phyloP scores from a whole-genome alignment of 2,888 invertebrate genomes.

The Coenonympha glycerion region DNA sequence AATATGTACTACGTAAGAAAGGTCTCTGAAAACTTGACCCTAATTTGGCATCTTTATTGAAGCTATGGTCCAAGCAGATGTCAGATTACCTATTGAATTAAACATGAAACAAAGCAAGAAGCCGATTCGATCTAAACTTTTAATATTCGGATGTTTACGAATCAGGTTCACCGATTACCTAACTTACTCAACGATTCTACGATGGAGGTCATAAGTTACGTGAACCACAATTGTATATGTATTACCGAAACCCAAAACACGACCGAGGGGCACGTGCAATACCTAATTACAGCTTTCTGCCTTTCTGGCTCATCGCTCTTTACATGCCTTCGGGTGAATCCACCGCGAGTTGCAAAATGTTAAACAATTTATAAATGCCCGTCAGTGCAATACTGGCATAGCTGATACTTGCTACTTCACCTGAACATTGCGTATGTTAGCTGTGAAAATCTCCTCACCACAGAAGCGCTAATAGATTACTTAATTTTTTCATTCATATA shows the following conservation, averaged over 20 bases:
- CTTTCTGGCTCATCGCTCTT: conserved; percentile 38
- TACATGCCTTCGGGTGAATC: conserved; percentile 28
- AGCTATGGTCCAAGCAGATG: neutral
- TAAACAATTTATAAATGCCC: conserved; percentile 1
- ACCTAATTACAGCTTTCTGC: conserved; percentile 38
- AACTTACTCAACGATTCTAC: conserved; percentile 26
- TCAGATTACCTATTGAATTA: neutral
- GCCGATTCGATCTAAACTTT: conserved; percentile 2
- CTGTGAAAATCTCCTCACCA: no score
- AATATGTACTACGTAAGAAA: neutral
- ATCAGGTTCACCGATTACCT: conserved; percentile 24
- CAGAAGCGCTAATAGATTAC: no score
- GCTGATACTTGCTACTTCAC: no score
- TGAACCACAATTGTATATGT: conserved; percentile 42
- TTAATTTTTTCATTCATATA: no score
- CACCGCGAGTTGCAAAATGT: neutral
- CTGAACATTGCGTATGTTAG: no score
- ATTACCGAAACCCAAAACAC: conserved; percentile 37
- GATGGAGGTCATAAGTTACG: conserved; percentile 57
- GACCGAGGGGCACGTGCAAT: conserved; percentile 37
- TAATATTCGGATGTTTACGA: conserved; percentile 19
- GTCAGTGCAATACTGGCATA: no score
- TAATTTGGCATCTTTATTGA: neutral
- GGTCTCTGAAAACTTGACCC: neutral
- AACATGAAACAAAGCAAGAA: neutral